Percentiles rank a stretch among this genome's conserved stretches.
Conservation (phyloP, 2,113 vertebrate species). For the Poeciliopsis retropinna region DNA sequence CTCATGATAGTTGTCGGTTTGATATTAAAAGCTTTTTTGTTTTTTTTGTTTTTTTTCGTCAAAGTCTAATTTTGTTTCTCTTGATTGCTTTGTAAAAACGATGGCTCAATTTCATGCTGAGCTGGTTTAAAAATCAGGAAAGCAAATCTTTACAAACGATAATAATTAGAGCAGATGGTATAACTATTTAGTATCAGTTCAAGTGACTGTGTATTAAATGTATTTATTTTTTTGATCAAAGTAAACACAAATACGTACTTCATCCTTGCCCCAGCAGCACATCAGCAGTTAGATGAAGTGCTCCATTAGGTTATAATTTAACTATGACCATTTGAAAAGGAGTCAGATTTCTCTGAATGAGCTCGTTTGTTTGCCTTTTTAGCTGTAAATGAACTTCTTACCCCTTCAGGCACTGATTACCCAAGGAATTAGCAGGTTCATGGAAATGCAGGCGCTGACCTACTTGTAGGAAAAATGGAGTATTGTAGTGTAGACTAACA, state of each 20-base stretch:
- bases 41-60: no score
- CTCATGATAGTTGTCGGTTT: not conserved
- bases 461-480: constrained; percentile 32
- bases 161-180: no score
- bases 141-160: no score
- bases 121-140: no score
- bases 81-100: not conserved
- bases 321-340: not conserved
- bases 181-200: no score
- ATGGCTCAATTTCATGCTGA: no score
- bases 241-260: no score
- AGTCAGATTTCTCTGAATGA: not conserved
- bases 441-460: constrained; percentile 32
- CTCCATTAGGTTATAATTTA: not conserved
- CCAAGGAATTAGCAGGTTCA: constrained; percentile 11
- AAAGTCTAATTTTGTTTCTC: no score
- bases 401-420: not conserved
- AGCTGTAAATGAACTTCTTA: not conserved
- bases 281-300: not conserved
- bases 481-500: constrained; percentile 33
- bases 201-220: no score
- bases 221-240: no score
- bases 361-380: not conserved
- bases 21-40: no score
- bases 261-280: no score